Percentiles rank a stretch among this genome's conserved stretches.
Conservation (phyloP, 1,140 invertebrate genomes). For the Eurytemora carolleeae region DNA sequence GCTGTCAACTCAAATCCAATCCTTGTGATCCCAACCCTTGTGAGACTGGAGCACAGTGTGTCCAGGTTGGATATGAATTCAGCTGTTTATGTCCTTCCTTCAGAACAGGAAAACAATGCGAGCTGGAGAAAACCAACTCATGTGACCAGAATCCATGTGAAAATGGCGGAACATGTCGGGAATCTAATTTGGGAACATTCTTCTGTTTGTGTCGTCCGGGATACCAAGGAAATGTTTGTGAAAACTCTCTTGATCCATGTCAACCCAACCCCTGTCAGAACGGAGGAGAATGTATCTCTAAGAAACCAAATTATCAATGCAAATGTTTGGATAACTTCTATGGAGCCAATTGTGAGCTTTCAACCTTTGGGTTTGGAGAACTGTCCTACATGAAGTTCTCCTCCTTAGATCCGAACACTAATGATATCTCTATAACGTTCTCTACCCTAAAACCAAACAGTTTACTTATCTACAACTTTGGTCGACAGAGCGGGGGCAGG, state of each 20-base stretch:
- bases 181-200: conserved; percentile 61
- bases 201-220: conserved; percentile 73
- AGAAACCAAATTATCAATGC: conserved; percentile 63
- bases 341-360: conserved; percentile 68
- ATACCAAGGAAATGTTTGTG: conserved; percentile 67
- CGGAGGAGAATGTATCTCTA: conserved; percentile 51
- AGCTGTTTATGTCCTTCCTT: conserved; percentile 52
- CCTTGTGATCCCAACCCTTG: conserved; percentile 80
- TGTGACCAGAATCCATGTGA: conserved; percentile 63
- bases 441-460: conserved; percentile 68
- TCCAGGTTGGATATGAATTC: conserved; percentile 55
- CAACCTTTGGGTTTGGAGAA: conserved; percentile 67
- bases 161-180: conserved; percentile 70
- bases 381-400: conserved; percentile 73
- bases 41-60: conserved; percentile 52
- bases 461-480: conserved; percentile 72
- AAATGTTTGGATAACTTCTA: conserved; percentile 63
- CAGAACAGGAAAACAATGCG: conserved; percentile 59
- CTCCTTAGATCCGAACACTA: conserved; percentile 57
- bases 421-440: conserved; percentile 74
- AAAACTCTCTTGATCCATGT: conserved; percentile 56
- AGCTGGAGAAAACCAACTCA: conserved; percentile 54
- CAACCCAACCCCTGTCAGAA: conserved; percentile 69
- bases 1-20: conserved; percentile 63
- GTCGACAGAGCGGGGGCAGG: conserved; percentile 55